phyloP scores from a whole-genome alignment of 2,797 vertebrate species.

The Protosalanx chinensis region DNA sequence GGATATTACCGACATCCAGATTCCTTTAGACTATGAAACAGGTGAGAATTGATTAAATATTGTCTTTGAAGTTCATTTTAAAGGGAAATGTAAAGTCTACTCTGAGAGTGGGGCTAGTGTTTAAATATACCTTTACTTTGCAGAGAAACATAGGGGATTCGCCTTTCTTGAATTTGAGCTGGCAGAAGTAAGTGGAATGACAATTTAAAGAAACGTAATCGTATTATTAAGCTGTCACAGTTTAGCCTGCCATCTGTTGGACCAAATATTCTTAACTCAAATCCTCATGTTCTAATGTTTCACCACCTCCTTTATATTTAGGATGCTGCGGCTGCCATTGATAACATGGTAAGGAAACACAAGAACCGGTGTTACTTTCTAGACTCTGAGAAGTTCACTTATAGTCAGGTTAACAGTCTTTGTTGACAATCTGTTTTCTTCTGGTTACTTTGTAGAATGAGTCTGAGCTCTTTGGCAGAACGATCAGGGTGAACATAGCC shows the following conservation, averaged over 20 bases:
- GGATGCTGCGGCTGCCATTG: conserved; percentile 97
- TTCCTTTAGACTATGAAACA: conserved; percentile 95
- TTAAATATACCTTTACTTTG: conserved; percentile 33
- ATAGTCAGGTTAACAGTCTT: no score
- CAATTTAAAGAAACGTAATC: background rate
- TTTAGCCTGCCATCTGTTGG: conserved; percentile 3
- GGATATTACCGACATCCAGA: conserved; percentile 95
- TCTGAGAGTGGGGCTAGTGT: background rate
- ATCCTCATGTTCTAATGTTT: background rate
- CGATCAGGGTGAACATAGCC: conserved; percentile 93
- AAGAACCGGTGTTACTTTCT: background rate
- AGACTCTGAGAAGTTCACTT: no score
- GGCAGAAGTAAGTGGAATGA: conserved; percentile 81
- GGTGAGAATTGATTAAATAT: conserved; percentile 61
- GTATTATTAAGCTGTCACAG: background rate
- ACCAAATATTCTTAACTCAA: background rate
- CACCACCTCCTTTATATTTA: conserved; percentile 45
- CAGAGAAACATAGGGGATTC: conserved; percentile 96
- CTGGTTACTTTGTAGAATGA: conserved; percentile 74
- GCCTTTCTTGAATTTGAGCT: conserved; percentile 95
- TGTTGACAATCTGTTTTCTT: background rate
- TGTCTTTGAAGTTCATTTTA: no score
- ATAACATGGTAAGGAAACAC: conserved; percentile 87
- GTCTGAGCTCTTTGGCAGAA: conserved; percentile 94
- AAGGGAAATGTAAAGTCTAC: background rate